Percentiles rank a stretch among this genome's conserved stretches.
Conservation (phyloP, 2,797 vertebrate species). For the Sternotherus odoratus region DNA sequence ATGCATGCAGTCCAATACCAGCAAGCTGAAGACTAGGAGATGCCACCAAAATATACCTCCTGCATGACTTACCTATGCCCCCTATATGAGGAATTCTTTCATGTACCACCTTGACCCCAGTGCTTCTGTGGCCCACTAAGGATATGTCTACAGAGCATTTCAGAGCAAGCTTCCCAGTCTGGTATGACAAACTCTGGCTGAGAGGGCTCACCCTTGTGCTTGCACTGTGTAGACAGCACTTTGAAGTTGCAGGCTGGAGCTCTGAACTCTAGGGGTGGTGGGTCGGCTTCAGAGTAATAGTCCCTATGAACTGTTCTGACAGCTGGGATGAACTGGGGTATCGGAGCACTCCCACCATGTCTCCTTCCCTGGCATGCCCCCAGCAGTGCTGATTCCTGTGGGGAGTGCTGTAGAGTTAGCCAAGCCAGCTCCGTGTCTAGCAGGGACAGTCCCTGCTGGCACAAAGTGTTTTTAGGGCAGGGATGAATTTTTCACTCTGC, state of each 20-base stretch:
- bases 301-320: accelerated
- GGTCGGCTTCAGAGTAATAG: accelerated
- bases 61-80: neutral
- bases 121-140: accelerated
- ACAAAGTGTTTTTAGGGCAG: accelerated
- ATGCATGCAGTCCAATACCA: neutral
- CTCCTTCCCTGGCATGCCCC: neutral
- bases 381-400: neutral
- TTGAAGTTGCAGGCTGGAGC: neutral
- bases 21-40: neutral
- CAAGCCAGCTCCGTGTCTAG: neutral
- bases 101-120: neutral
- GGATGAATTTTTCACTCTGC: neutral
- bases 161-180: neutral
- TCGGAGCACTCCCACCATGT: neutral
- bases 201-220: neutral
- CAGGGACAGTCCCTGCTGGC: neutral
- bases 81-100: neutral
- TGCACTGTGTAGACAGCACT: neutral
- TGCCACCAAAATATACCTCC: neutral
- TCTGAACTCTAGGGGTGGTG: neutral
- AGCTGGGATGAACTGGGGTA: neutral
- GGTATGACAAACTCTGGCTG: neutral
- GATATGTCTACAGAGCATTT: neutral
- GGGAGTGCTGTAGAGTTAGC: neutral